phyloP scores from a whole-genome alignment of 2,113 vertebrate species.

The Neotoma lepida region DNA sequence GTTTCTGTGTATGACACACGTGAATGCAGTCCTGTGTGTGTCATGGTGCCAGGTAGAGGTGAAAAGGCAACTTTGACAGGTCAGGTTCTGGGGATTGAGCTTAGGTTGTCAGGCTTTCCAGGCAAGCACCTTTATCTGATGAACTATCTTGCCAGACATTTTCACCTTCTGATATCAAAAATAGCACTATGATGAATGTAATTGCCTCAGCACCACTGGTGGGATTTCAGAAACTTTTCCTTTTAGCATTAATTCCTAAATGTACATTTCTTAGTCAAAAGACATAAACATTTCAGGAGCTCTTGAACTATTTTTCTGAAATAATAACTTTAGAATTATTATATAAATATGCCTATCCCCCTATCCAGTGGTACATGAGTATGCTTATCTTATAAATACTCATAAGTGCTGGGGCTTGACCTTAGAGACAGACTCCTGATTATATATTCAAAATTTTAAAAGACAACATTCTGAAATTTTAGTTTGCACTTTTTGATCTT shows the following conservation, averaged over 20 bases:
- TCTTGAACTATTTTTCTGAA: constrained; percentile 31
- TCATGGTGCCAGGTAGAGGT: background rate
- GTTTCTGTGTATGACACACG: background rate
- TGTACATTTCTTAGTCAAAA: constrained; percentile 30
- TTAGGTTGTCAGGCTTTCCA: background rate
- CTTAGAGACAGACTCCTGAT: background rate
- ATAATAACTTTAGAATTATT: constrained; percentile 7
- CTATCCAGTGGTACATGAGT: background rate
- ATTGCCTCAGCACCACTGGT: background rate
- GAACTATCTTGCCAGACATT: background rate
- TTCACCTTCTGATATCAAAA: background rate
- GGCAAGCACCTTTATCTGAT: background rate
- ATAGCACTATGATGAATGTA: background rate
- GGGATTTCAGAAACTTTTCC: background rate
- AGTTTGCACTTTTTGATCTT: constrained; percentile 46
- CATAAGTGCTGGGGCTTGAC: background rate
- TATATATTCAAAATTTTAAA: background rate
- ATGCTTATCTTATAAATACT: background rate
- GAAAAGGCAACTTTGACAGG: background rate
- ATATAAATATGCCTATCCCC: background rate
- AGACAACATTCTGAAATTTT: constrained; percentile 25
- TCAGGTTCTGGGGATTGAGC: background rate
- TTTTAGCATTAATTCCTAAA: background rate
- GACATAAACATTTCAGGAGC: background rate
- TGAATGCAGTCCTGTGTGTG: no score